Conservation (phyloP, 2,113 vertebrate genomes). For the Scytalopus superciliaris region DNA sequence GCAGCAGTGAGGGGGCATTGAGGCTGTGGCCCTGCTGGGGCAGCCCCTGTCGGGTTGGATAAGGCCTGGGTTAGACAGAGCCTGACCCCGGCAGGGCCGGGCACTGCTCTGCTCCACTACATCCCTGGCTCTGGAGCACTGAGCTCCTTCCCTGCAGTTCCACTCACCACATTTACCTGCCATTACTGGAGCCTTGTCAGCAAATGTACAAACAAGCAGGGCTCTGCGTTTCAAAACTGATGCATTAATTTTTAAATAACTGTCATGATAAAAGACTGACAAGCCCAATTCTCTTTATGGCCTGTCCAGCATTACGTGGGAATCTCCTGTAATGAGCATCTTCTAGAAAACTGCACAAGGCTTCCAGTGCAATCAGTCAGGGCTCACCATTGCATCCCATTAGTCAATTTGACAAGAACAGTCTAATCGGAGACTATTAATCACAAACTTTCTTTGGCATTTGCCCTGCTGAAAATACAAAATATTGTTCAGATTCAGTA, state of each 20-base stretch:
- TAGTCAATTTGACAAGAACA: slow-evolving; percentile 71
- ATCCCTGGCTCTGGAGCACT: not conserved
- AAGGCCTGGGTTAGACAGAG: not conserved
- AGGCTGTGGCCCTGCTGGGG: not conserved
- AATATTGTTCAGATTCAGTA: not conserved
- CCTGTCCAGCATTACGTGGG: slow-evolving; percentile 53
- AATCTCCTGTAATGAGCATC: slow-evolving; percentile 69
- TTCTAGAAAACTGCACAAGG: slow-evolving; percentile 52
- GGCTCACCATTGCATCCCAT: slow-evolving; percentile 56
- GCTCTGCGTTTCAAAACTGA: not conserved
- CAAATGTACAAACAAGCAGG: slow-evolving; percentile 41
- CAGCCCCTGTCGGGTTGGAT: not conserved
- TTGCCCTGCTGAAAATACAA: slow-evolving; percentile 32
- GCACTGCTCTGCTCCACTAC: not conserved
- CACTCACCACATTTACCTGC: slow-evolving; percentile 20
- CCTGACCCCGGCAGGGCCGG: not conserved
- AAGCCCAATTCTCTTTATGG: slow-evolving; percentile 53
- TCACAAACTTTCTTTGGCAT: slow-evolving; percentile 48
- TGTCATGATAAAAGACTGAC: slow-evolving; percentile 62
- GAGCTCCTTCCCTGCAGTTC: not conserved
- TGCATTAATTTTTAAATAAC: slow-evolving; percentile 65
- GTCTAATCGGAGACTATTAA: slow-evolving; percentile 52
- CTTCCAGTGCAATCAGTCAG: slow-evolving; percentile 48
- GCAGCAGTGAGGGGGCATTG: not conserved
- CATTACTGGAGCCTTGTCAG: not conserved